phyloP scores from a whole-genome alignment of 2,888 invertebrate genomes.

The Phania funesta region DNA sequence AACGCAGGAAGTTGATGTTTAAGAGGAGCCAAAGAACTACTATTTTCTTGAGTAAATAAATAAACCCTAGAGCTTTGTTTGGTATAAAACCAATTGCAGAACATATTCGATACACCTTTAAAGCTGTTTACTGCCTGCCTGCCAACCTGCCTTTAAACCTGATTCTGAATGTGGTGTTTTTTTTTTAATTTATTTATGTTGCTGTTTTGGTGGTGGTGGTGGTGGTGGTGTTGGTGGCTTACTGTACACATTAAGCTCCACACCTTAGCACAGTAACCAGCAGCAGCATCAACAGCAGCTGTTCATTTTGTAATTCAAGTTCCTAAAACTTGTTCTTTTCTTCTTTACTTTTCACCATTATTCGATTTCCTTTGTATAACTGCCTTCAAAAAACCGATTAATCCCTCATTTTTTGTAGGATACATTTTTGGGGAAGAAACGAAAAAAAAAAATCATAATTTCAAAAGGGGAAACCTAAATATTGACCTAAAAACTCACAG shows the following conservation, averaged over 20 bases:
- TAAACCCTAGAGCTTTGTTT: conserved; percentile 40
- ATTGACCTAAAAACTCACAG: conserved; percentile 40
- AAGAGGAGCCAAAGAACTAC: conserved; percentile 14
- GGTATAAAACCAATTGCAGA: conserved; percentile 15
- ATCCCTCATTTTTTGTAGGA: conserved; percentile 23
- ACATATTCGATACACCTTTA: conserved; percentile 43
- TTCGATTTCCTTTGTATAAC: conserved; percentile 9
- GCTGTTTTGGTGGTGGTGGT: background rate
- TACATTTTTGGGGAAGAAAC: background rate
- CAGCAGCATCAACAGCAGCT: background rate
- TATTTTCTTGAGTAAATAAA: conserved; percentile 21
- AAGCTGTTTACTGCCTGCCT: conserved; percentile 9
- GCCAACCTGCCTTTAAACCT: conserved; percentile 44
- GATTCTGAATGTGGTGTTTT: conserved; percentile 32
- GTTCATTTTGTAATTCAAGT: conserved; percentile 18
- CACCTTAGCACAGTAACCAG: background rate
- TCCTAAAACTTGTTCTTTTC: conserved; percentile 18
- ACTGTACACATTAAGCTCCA: background rate
- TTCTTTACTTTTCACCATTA: conserved; percentile 10
- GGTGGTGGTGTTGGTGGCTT: conserved; percentile 17
- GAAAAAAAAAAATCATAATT: conserved; percentile 7
- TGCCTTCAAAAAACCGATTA: background rate
- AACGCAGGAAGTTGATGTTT: conserved; percentile 35
- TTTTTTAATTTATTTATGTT: background rate
- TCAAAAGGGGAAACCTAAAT: conserved; percentile 7